Evolutionary conservation across 2,113 vertebrate genomes (phyloP).

Genomic region (Myiozetetes cayanensis): DNA sequence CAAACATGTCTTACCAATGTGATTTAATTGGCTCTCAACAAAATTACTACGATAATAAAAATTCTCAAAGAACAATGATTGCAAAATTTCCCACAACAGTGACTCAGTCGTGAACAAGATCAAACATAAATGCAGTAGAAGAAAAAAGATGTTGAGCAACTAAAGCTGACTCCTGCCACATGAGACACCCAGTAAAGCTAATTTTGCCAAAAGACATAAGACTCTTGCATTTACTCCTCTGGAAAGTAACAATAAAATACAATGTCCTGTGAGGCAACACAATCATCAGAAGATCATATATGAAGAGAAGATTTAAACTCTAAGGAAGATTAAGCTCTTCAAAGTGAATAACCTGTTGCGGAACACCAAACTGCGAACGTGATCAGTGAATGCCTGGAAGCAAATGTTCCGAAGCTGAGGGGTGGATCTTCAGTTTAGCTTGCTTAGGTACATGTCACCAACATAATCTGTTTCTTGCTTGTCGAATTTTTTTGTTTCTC

Average conservation of each 20-base stretch:
- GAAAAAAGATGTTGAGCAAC: conserved; percentile 45
- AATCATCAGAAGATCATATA: not conserved
- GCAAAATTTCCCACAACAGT: not conserved
- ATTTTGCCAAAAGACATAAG: not conserved
- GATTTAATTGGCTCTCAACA: not conserved
- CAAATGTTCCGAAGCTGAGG: not conserved
- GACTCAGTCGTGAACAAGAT: conserved; percentile 59
- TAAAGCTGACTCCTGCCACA: not conserved
- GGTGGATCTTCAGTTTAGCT: not conserved
- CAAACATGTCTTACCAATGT: not conserved
- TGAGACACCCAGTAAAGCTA: not conserved
- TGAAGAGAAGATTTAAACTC: conserved; percentile 22
- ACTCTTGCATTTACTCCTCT: not conserved
- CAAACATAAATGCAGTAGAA: conserved; percentile 38
- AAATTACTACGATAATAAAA: conserved; percentile 41
- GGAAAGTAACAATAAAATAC: not conserved
- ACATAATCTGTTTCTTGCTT: not conserved
- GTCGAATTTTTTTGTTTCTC: not conserved
- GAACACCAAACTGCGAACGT: not conserved
- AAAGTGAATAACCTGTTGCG: not conserved
- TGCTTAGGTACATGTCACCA: not conserved
- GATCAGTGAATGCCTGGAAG: not conserved
- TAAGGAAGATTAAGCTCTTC: not conserved
- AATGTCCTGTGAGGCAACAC: not conserved
- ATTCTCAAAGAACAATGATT: conserved; percentile 16